Conservation (phyloP, 2,797 vertebrate species). For the Myotis myotis region DNA sequence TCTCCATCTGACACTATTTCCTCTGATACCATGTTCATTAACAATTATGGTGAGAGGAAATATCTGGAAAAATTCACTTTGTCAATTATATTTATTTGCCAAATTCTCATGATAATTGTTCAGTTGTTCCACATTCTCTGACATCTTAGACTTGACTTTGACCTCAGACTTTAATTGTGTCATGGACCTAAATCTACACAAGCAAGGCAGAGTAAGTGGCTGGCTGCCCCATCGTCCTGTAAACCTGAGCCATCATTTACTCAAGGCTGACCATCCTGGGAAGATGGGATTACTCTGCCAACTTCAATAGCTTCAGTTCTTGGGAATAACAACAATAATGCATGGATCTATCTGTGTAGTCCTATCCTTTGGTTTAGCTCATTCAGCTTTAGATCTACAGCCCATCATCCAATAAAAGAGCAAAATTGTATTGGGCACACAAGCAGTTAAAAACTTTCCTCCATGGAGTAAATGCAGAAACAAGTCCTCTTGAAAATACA, state of each 20-base stretch:
- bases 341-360: not conserved
- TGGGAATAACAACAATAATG: not conserved
- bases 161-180: not conserved
- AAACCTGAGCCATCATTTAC: not conserved
- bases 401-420: not conserved
- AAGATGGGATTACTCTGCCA: not conserved
- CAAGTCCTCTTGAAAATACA: slow-evolving; percentile 43
- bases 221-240: not conserved
- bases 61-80: slow-evolving; percentile 4
- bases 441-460: slow-evolving; percentile 36
- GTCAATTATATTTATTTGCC: not conserved
- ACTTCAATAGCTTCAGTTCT: not conserved
- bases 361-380: not conserved
- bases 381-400: not conserved
- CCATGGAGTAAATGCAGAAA: not conserved
- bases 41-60: not conserved
- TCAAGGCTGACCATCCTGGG: not conserved
- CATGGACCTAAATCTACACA: not conserved
- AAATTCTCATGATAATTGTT: slow-evolving; percentile 3
- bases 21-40: not conserved
- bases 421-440: not conserved
- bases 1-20: not conserved
- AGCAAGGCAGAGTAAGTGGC: not conserved
- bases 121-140: not conserved
- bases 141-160: not conserved